Percentiles rank a stretch among this genome's conserved stretches.
These are phyloP conservation scores for Diarsia mendica DNA, from an alignment of 2,888 invertebrate species.

Conservation along the genomic window DNA sequence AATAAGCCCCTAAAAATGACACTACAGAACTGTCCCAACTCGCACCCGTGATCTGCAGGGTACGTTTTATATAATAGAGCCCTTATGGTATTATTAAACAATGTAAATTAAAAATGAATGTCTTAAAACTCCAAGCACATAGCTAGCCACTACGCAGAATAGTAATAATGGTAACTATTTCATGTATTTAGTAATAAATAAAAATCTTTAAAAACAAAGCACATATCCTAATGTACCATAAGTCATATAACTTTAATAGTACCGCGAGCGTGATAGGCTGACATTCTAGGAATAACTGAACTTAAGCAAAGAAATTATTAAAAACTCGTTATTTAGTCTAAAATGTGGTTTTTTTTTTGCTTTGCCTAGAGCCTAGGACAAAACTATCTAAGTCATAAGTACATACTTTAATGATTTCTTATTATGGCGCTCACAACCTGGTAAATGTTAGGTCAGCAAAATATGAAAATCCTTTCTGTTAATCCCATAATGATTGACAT, in stretches of 20 bases:
- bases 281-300: neutral
- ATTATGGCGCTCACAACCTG: neutral
- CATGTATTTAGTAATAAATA: conserved; percentile 6
- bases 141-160: neutral
- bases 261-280: neutral
- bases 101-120: neutral
- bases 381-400: too few species aligned
- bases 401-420: conserved; percentile 5
- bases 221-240: neutral
- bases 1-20: neutral
- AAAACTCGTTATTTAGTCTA: neutral
- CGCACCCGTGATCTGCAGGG: neutral
- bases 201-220: conserved; percentile 14
- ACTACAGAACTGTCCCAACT: neutral
- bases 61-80: neutral
- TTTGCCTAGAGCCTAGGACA: neutral
- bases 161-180: conserved; percentile 32
- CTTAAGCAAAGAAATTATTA: neutral
- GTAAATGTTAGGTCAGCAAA: neutral
- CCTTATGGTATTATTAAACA: neutral
- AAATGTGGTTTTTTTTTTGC: neutral
- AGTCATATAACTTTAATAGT: neutral
- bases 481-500: too few species aligned
- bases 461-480: neutral
- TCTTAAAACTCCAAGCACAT: neutral